Conservation (phyloP, 2,888 invertebrate species). For the Frankliniella intonsa region DNA sequence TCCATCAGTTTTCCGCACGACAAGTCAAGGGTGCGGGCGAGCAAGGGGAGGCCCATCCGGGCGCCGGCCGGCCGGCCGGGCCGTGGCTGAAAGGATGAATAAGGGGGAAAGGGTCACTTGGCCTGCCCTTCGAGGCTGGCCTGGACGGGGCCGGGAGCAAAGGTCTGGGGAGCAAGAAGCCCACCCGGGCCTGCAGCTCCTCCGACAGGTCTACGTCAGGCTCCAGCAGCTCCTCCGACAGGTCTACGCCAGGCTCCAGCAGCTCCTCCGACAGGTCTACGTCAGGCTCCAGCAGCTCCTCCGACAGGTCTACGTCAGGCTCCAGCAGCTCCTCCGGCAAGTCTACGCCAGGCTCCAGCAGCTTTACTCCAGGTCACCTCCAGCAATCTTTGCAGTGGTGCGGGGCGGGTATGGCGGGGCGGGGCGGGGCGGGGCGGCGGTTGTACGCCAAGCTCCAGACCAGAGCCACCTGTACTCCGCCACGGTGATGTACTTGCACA, state of each 20-base stretch:
- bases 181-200: not conserved
- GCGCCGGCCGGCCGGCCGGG: not conserved
- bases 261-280: no score
- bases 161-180: not conserved
- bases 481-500: constrained; percentile 27
- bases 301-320: no score
- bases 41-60: not conserved
- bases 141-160: not conserved
- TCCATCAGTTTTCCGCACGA: constrained; percentile 12
- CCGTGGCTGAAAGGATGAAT: not conserved
- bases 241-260: no score
- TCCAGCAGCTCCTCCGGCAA: no score
- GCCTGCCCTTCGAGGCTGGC: not conserved
- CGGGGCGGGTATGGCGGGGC: constrained; percentile 29
- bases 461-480: constrained; percentile 33
- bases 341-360: no score
- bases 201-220: no score
- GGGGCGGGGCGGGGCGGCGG: constrained; percentile 29
- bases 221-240: no score
- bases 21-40: not conserved
- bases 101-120: not conserved
- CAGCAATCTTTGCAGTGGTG: no score
- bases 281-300: no score
- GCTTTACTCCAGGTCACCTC: no score
- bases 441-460: constrained; percentile 31